Conservation (phyloP, 2,113 vertebrate genomes). For the Hyaena hyaena region DNA sequence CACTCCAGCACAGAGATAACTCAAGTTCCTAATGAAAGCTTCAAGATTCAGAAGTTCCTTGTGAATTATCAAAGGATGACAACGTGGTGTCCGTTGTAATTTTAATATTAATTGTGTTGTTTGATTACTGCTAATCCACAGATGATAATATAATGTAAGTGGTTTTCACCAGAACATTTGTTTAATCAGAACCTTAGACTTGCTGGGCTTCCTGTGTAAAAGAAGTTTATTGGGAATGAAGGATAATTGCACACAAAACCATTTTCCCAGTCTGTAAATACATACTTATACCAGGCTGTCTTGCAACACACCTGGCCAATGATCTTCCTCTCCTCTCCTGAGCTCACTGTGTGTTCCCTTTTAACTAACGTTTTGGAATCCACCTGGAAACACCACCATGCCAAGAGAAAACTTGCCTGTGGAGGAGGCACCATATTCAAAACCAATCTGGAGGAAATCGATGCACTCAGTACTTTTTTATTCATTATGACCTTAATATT, state of each 20-base stretch:
- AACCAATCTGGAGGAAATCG: constrained; percentile 73
- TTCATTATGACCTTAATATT: constrained; percentile 44
- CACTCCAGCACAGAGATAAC: constrained; percentile 44
- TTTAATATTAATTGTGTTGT: constrained; percentile 65
- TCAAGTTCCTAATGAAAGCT: constrained; percentile 60
- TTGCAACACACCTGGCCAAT: constrained; percentile 57
- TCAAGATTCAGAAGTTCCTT: constrained; percentile 64
- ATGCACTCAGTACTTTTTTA: constrained; percentile 17
- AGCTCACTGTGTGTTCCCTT: constrained; percentile 12
- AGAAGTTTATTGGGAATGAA: constrained; percentile 12
- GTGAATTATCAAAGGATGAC: constrained; percentile 64
- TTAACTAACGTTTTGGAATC: constrained; percentile 76
- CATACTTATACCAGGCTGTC: constrained; percentile 1
- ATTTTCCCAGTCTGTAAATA: constrained; percentile 33
- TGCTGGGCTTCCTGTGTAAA: constrained; percentile 1
- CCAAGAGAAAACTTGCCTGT: constrained; percentile 73
- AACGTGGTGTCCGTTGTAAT: constrained; percentile 34
- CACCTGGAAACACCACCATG: constrained; percentile 72
- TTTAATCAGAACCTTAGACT: constrained; percentile 63
- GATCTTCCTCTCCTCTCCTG: constrained; percentile 4
- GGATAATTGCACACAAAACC: background rate
- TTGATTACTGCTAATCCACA: constrained; percentile 58
- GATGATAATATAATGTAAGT: constrained; percentile 45
- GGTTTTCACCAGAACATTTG: constrained; percentile 59
- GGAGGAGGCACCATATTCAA: constrained; percentile 71